Conservation (phyloP, 2,888 invertebrate genomes). For the Agapostemon virescens region DNA sequence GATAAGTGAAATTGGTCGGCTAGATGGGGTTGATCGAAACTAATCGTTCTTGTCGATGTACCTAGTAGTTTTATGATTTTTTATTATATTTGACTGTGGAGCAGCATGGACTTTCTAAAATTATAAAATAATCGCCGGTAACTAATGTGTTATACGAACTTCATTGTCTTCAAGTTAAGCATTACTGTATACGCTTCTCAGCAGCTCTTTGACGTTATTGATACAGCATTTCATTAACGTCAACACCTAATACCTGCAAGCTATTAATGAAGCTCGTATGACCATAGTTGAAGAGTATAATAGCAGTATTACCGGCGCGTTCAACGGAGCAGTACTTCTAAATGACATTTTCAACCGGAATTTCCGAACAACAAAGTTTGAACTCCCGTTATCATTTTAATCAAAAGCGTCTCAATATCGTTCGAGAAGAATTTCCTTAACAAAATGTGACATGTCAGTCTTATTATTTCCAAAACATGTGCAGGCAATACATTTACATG, state of each 20-base stretch:
- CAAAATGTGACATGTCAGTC: neutral
- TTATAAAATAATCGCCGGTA: too few relatives aligned
- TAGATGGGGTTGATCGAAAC: too few relatives aligned
- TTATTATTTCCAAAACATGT: neutral
- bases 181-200: neutral
- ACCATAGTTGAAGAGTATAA: neutral
- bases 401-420: neutral
- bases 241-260: neutral
- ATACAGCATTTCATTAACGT: neutral
- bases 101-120: too few relatives aligned
- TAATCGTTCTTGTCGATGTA: too few relatives aligned
- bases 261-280: neutral
- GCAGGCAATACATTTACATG: neutral
- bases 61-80: too few relatives aligned
- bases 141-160: neutral
- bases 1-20: too few relatives aligned
- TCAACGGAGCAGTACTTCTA: neutral
- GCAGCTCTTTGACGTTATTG: neutral
- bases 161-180: neutral
- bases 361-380: neutral
- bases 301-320: neutral
- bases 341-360: neutral
- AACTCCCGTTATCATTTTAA: conserved; percentile 1
- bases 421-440: neutral
- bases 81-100: too few relatives aligned